These are phyloP conservation scores for Tridacna gigas DNA, from an alignment of 2,888 invertebrate genomes.

Conservation along the genomic window DNA sequence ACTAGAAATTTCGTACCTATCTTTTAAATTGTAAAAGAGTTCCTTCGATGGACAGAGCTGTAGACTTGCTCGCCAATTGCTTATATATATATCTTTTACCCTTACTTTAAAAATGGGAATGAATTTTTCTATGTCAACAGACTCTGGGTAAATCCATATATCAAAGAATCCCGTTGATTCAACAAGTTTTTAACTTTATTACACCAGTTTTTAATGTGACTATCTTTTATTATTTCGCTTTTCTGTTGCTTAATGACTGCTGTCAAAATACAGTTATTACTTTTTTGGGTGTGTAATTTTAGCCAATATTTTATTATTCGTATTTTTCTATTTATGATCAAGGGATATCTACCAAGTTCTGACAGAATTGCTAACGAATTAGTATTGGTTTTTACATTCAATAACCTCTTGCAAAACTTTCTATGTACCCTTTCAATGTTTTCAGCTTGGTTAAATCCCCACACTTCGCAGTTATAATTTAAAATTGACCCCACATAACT, in stretches of 20 bases:
- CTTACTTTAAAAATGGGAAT: slow-evolving; percentile 18
- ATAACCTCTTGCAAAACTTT: slow-evolving; percentile 32
- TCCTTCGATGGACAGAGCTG: not conserved
- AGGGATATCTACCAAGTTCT: slow-evolving; percentile 17
- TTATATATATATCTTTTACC: slow-evolving; percentile 21
- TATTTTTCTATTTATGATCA: not conserved
- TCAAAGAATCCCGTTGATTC: slow-evolving; percentile 10
- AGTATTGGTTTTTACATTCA: slow-evolving; percentile 6
- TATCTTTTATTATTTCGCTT: not conserved
- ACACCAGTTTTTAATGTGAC: not conserved
- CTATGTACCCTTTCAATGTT: slow-evolving; percentile 27
- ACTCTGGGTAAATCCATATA: slow-evolving; percentile 34
- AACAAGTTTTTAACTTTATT: not conserved
- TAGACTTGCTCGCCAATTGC: slow-evolving; percentile 12
- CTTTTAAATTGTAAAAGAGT: too few relatives aligned
- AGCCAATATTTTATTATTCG: slow-evolving; percentile 19
- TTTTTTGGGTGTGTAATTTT: not conserved
- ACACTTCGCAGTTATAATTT: slow-evolving; percentile 9
- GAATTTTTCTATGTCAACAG: slow-evolving; percentile 4
- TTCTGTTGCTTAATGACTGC: slow-evolving; percentile 13
- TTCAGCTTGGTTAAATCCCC: slow-evolving; percentile 9
- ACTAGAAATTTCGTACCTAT: too few relatives aligned
- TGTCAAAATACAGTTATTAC: slow-evolving; percentile 3
- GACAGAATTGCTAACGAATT: not conserved
- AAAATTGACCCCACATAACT: slow-evolving; percentile 7